Evolutionary conservation across 2,888 invertebrate species (phyloP).

Genomic region (Margaritifera margaritifera): DNA sequence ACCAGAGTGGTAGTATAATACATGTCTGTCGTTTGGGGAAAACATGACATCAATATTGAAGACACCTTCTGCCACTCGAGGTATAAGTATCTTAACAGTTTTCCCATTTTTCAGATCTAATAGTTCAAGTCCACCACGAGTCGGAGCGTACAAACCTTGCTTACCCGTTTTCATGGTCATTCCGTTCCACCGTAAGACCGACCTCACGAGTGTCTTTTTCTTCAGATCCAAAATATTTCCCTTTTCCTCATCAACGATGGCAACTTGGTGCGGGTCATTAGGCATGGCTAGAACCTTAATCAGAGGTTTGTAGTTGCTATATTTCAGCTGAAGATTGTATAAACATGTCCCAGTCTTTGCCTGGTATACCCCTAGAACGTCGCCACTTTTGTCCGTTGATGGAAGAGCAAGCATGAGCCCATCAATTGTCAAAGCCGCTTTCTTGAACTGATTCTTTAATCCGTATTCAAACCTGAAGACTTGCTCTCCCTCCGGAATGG

Average conservation of each 20-base stretch:
- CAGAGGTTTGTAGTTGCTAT: slow-evolving; percentile 68
- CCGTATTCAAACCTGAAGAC: slow-evolving; percentile 89
- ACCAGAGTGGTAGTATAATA: slow-evolving; percentile 97
- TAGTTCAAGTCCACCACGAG: slow-evolving; percentile 92
- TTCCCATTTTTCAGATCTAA: slow-evolving; percentile 90
- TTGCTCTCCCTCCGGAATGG: slow-evolving; percentile 80
- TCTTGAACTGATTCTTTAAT: slow-evolving; percentile 81
- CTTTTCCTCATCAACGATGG: slow-evolving; percentile 91
- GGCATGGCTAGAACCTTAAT: slow-evolving; percentile 70
- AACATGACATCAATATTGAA: slow-evolving; percentile 93
- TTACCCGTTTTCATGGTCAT: slow-evolving; percentile 77
- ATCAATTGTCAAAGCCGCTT: slow-evolving; percentile 87
- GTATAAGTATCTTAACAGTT: slow-evolving; percentile 91
- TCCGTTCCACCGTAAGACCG: slow-evolving; percentile 94
- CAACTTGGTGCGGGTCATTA: slow-evolving; percentile 80
- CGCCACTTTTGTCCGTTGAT: slow-evolving; percentile 85
- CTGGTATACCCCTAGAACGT: slow-evolving; percentile 88
- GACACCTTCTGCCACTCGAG: slow-evolving; percentile 92
- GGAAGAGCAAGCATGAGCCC: slow-evolving; percentile 80
- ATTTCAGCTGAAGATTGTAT: slow-evolving; percentile 70
- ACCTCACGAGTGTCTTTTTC: slow-evolving; percentile 88
- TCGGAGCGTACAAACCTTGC: slow-evolving; percentile 92
- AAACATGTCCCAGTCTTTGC: slow-evolving; percentile 82
- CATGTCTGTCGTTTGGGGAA: slow-evolving; percentile 94
- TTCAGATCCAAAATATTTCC: slow-evolving; percentile 89